Evolutionary conservation across 2,113 vertebrate genomes (phyloP).

Genomic region (Isurus oxyrinchus): DNA sequence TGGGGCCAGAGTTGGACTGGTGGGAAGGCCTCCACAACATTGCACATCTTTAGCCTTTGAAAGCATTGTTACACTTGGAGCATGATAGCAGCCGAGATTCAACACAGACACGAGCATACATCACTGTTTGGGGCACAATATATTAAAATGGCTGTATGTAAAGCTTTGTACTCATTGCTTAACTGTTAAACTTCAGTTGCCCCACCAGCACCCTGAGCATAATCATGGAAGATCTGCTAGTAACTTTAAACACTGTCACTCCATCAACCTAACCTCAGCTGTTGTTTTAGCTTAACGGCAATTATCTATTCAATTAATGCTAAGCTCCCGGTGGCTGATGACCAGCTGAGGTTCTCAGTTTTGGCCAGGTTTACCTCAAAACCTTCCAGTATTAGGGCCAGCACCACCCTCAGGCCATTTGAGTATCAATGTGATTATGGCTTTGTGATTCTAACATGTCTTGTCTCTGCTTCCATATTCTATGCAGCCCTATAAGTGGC

Average conservation of each 20-base stretch:
- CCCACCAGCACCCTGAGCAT: neutral
- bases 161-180: neutral
- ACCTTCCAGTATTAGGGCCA: neutral
- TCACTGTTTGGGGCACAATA: neutral
- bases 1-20: neutral
- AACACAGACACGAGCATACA: neutral
- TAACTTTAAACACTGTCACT: neutral
- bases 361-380: neutral
- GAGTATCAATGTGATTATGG: neutral
- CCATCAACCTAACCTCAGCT: neutral
- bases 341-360: neutral
- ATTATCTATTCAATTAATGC: neutral
- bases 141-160: neutral
- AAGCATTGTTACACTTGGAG: neutral
- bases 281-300: constrained; percentile 1
- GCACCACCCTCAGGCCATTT: neutral
- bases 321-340: neutral
- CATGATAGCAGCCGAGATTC: neutral
- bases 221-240: neutral
- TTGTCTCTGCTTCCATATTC: neutral
- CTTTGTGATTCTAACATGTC: neutral
- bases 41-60: neutral
- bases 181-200: neutral
- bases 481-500: neutral
- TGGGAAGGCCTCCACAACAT: neutral